phyloP scores from a whole-genome alignment of 2,888 invertebrate genomes.

The Yponomeuta evonymella region DNA sequence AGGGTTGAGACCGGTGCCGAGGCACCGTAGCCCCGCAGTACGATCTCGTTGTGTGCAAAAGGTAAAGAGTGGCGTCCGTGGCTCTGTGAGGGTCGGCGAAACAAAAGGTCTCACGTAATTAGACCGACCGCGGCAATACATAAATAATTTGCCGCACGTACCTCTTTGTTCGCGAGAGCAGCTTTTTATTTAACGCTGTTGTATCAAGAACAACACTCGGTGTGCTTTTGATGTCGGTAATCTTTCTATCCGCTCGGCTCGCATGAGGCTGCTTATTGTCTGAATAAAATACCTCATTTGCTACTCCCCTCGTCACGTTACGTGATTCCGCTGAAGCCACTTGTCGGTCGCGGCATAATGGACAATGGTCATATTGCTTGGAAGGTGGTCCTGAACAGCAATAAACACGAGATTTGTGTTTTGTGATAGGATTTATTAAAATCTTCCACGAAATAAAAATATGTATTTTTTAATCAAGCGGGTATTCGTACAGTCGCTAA shows the following conservation, averaged over 20 bases:
- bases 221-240: conserved; percentile 57
- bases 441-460: too few species aligned
- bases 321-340: too few species aligned
- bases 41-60: conserved; percentile 30
- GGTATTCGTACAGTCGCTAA: too few species aligned
- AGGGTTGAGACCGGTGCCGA: background rate
- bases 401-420: too few species aligned
- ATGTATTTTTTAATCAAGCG: too few species aligned
- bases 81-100: conserved; percentile 45
- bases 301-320: background rate
- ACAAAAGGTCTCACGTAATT: conserved; percentile 72
- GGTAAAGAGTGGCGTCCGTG: conserved; percentile 45
- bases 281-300: background rate
- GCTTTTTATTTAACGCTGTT: conserved; percentile 70
- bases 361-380: too few species aligned
- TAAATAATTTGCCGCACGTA: conserved; percentile 75
- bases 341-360: too few species aligned
- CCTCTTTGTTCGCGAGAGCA: conserved; percentile 65
- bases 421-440: too few species aligned
- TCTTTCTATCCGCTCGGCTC: conserved; percentile 43
- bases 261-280: conserved; percentile 20
- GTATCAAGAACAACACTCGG: conserved; percentile 61
- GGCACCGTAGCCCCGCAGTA: conserved; percentile 3
- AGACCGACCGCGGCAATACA: conserved; percentile 72
- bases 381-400: too few species aligned